Evolutionary conservation across 2,797 vertebrate genomes (phyloP), one percentile per base, ranked within the genome.

Genomic region (Cuniculus paca): DNA sequence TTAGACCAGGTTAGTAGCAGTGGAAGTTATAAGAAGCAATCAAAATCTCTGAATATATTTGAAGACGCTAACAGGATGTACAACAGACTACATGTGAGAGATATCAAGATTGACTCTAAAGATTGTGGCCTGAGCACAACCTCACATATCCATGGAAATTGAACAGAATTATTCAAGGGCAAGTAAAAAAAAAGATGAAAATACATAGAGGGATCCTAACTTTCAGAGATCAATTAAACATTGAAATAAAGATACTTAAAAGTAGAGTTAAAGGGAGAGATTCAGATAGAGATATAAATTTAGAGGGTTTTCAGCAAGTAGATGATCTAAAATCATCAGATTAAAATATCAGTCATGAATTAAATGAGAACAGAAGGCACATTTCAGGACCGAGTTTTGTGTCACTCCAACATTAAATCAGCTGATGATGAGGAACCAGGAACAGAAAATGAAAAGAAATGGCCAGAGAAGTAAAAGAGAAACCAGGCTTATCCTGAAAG

Each of bases 61-160:
- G 54, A 95, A 78, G 60, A 77, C 19, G 91, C 88, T 87, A 84
- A 86, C 39, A 82, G 58, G 75, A 88, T 77, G 22, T 60, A 70
- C 45, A 24, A 36, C 5, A 72, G 63, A 93, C 61, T 54, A 13
- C 28, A 65, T 28, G 14, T 63, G 24, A 96, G 31, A 39, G 26
- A 17, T 2, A 72, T 34, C 2, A 68, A 87, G 52, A 45, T 24
- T 26, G 39, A 36, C 26, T 63, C 6, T 92, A 42, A 87, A 84
- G 74, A 84, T 16, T 94, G 8, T 84, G 31, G 19, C 54, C 31
- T 61, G 34, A 83, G 58, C 9, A 81, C 36, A 8, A 60, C 65
- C 6, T 28, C 77, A 1, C 16, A 20, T 24, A 22, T 75, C 24
- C 8, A 2, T 20, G 26, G 9, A 79, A 8, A 31, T 4, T 65